Base-by-base conservation (phyloP, 2,797 vertebrate genomes). In the Anguilla marmorata region DNA sequence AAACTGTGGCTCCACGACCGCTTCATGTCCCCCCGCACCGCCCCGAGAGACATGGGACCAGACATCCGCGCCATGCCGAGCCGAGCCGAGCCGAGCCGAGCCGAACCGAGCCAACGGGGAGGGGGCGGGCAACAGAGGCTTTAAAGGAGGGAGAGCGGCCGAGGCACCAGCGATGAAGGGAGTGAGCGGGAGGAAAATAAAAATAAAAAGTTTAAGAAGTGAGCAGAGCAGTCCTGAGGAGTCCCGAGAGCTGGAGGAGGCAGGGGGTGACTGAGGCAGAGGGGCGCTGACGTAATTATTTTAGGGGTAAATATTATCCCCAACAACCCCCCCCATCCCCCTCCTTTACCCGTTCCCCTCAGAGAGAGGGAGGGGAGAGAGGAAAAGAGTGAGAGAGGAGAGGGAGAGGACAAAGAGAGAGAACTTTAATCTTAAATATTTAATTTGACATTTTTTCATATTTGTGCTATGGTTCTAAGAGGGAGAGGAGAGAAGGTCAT, bases 21-120 rank as follows among this genome's bases (percentile, higher is more conserved):
- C 94, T 98, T 98, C 90, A 93, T 92, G 80, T 96, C 93, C 6
- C 95, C 19, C 89, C 90, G 91, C 60, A 94, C 90, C 84, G 87
- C 92, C 90, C 91, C 93, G 54, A 95, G 94, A 90, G 96, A 95
- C 94, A 94, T 93, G 21, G 85, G 89, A 16, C 27, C 58, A 30
- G 7, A 84, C 76, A 72, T 60, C 52, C 30, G 33, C 12, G 33
- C 58, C 33, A 24, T 19, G 58, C 50, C 33, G 16, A n/a, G 85
- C 9, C 30, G 16, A 24, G 84, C 8, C 30, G 16, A n/a, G 85
- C 9, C 30, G 16, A 24, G 84, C 9, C 30, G 16, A n/a, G 85
- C 9, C 30, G 45, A 82, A 48, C 33, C 33, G 16, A n/a, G 85
- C 9, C 30, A 60, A 45, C 0, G 24, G 37, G 41, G 41, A 48